Conservation (phyloP, 1,140 invertebrate genomes). For the Pollicipes pollicipes region DNA sequence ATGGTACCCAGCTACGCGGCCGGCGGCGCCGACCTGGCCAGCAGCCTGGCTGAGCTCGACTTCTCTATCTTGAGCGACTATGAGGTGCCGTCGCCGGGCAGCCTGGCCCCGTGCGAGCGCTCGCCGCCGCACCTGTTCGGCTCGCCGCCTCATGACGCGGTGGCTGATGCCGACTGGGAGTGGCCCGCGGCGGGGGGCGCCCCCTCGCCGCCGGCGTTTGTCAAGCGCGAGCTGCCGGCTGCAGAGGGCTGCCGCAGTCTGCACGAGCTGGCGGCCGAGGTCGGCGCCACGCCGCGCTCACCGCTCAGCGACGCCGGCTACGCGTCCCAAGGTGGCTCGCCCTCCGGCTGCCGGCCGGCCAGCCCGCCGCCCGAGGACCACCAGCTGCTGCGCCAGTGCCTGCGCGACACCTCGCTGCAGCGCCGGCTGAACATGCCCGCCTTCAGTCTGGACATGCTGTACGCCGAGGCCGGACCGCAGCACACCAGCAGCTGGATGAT, state of each 20-base stretch:
- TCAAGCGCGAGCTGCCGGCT: neutral
- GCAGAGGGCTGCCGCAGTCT: neutral
- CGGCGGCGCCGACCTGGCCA: neutral
- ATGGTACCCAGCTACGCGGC: neutral
- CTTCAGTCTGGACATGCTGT: neutral
- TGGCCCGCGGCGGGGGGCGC: neutral
- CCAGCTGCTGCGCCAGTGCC: conserved; percentile 4
- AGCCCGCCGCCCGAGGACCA: neutral
- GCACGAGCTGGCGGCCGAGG: neutral
- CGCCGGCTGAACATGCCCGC: neutral
- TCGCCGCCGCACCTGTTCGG: conserved; percentile 4
- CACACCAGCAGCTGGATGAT: neutral
- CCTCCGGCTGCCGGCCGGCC: neutral
- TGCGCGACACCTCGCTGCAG: neutral
- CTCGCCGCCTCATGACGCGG: neutral
- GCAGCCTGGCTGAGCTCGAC: neutral
- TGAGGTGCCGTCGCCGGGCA: neutral
- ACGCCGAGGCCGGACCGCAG: neutral
- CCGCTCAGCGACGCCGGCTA: conserved; percentile 5
- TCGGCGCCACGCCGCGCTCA: neutral
- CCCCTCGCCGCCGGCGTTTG: neutral
- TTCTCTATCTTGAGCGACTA: conserved; percentile 2
- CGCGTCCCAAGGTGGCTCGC: neutral
- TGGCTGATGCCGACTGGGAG: neutral
- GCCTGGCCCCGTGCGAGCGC: neutral